Base-by-base conservation (phyloP, 2,888 invertebrate species). In the Drosophila tripunctata region DNA sequence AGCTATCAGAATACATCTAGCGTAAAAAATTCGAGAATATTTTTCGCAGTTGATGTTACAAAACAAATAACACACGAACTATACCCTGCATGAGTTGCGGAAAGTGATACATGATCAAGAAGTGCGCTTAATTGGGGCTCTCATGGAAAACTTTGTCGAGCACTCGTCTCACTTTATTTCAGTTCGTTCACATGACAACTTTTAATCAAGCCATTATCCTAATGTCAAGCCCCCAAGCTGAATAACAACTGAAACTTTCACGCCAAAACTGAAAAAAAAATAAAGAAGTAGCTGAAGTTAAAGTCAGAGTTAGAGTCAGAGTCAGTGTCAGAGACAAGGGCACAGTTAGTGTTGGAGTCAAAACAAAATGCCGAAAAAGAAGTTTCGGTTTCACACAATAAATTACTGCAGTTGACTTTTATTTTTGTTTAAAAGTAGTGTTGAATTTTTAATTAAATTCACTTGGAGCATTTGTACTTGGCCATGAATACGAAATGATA, bases 161-260 rank as follows among this genome's bases (percentile, higher is more conserved):
- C 31, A 41, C 24, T 24, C 24, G 14, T 22, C 4, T 22, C 12
- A 31, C 30, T 43, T 43, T 8, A 48, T 27, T 19, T 38, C 50
- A 38, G 12, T 61, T 50, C 50, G 63, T 84, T 87, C 84, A 70
- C 80, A 86, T 82, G 81, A 87, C 87, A 87, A 85, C 52, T 75
- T 85, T 87, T 85, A 87, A 87, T 87, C 87, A 81, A 81, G 87
- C 72, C 63, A 87, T 81, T 85, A 87, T 82, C 85, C 72, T 60
- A 75, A 68, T 85, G 87, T 70, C 75, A 78, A 75, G 75, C 56
- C 63, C 15, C 33, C 33, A 51, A 58, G 50, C 76, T 27, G 27
- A 27, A 62, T 27, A 54, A 48, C 55, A 54, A 55, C 55, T 45
- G 47, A 61, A 81, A 87, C 81, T 82, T 82, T 82, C 87, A 65